These are phyloP conservation scores for Cochlearius cochlearius DNA, from an alignment of 2,113 vertebrate genomes.

Conservation along the genomic window DNA sequence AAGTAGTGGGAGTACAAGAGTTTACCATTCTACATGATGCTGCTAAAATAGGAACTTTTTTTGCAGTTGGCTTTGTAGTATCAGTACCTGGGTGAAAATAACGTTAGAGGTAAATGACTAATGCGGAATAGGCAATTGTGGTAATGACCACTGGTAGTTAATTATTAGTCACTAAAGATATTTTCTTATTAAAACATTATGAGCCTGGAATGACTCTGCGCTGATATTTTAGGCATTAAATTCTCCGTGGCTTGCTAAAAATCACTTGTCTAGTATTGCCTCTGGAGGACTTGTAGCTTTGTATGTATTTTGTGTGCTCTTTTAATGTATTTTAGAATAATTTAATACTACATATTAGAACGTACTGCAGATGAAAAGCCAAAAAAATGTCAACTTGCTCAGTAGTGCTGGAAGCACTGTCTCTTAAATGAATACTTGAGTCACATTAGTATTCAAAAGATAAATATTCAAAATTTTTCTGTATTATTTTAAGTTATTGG, in stretches of 20 bases:
- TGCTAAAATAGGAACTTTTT: background rate
- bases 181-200: background rate
- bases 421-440: background rate
- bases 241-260: background rate
- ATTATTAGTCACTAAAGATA: background rate
- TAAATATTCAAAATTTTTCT: background rate
- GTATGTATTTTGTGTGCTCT: background rate
- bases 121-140: background rate
- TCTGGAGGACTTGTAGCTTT: background rate
- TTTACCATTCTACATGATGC: background rate
- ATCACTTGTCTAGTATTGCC: background rate
- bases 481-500: background rate
- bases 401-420: background rate
- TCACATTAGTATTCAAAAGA: background rate
- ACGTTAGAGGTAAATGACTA: background rate
- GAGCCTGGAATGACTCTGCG: background rate
- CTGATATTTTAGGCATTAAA: background rate
- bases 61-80: background rate
- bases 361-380: background rate
- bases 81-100: background rate
- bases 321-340: background rate
- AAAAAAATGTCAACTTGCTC: background rate
- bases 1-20: background rate
- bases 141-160: background rate
- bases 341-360: background rate